phyloP scores from a whole-genome alignment of 1,140 invertebrate genomes.

The Caenorhabditis inopinata region DNA sequence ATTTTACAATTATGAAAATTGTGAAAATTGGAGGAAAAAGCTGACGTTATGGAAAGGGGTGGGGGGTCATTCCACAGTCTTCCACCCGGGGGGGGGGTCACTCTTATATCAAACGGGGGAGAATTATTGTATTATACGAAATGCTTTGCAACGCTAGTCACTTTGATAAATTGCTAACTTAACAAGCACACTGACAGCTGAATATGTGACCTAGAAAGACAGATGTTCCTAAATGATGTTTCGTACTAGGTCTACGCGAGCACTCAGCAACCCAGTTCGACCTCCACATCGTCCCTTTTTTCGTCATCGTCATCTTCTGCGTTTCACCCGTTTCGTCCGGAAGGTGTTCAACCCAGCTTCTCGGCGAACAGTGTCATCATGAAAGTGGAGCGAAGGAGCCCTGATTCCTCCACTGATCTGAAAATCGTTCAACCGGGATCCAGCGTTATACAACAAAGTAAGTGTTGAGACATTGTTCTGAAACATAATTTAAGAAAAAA shows the following conservation, averaged over 20 bases:
- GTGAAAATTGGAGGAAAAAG: too few relatives aligned
- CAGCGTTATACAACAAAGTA: constrained; percentile 37
- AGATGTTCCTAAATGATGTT: constrained; percentile 20
- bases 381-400: constrained; percentile 37
- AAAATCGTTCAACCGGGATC: constrained; percentile 22
- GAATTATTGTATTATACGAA: too few relatives aligned
- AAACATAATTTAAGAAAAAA: not conserved
- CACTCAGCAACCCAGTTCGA: constrained; percentile 16
- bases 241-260: constrained; percentile 10
- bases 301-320: constrained; percentile 35
- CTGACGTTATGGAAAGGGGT: too few relatives aligned
- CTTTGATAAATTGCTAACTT: not conserved
- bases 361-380: constrained; percentile 35
- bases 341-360: not conserved
- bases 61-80: too few relatives aligned
- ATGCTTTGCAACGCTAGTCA: too few relatives aligned
- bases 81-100: too few relatives aligned
- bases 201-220: constrained; percentile 29
- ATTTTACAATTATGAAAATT: too few relatives aligned
- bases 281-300: constrained; percentile 13
- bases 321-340: constrained; percentile 47
- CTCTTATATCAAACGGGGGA: too few relatives aligned
- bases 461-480: constrained; percentile 9
- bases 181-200: not conserved
- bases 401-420: constrained; percentile 39